These are phyloP conservation scores for Zootermopsis nevadensis DNA, from an alignment of 2,888 invertebrate genomes.

Conservation along the genomic window DNA sequence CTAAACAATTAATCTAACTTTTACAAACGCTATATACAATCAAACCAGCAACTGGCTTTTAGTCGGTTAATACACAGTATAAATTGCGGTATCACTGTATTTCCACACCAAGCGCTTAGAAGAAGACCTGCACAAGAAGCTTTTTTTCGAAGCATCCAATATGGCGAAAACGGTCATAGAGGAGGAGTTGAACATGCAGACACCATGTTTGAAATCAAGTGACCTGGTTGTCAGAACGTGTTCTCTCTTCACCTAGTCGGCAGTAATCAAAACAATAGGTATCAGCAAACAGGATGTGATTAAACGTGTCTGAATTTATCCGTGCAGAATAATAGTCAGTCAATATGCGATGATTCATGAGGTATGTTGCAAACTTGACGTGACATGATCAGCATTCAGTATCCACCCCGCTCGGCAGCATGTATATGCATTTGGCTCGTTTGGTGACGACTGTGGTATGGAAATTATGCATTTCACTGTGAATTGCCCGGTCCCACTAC, in stretches of 20 bases:
- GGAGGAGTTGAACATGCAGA: too few species aligned
- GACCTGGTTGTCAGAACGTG: too few species aligned
- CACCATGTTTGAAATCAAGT: too few species aligned
- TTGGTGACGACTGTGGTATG: background rate
- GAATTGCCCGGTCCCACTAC: background rate
- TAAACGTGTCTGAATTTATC: constrained; percentile 17
- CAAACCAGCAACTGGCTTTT: too few species aligned
- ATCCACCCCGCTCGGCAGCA: background rate
- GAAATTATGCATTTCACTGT: constrained; percentile 19
- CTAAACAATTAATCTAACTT: too few species aligned
- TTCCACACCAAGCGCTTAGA: too few species aligned
- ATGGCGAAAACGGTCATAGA: too few species aligned
- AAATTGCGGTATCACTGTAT: too few species aligned
- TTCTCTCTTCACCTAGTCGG: background rate
- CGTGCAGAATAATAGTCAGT: background rate
- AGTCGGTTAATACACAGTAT: too few species aligned
- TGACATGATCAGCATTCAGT: constrained; percentile 30
- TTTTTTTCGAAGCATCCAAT: too few species aligned
- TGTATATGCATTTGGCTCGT: constrained; percentile 19
- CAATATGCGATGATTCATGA: constrained; percentile 27
- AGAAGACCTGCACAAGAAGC: too few species aligned
- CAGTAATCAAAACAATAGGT: background rate
- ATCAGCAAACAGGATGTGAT: constrained; percentile 20
- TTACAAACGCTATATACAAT: too few species aligned
- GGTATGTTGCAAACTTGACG: constrained; percentile 29